Evolutionary conservation across 2,113 vertebrate genomes (phyloP), one percentile per base, ranked within the genome.

Genomic region (Machaerirhynchus nigripectus): DNA sequence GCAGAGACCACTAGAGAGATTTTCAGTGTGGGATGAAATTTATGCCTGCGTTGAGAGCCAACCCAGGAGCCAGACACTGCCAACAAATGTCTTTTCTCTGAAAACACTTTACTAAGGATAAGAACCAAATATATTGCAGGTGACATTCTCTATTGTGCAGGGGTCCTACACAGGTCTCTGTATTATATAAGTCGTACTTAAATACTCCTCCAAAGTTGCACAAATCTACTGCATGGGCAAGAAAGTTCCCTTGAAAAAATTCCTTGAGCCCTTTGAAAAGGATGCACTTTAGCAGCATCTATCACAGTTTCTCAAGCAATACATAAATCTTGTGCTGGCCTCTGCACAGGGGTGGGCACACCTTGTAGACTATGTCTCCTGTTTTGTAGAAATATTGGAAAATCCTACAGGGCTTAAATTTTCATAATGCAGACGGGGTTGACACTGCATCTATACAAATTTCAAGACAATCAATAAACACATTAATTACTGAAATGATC

Each of bases 91-190:
- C 91, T 91, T 90, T 40, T 39, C 33, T 90, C 79, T 74, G 67
- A 76, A 87, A 93, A 95, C 15, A 84, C 75, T 91, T 93, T 68
- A 88, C 60, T 70, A 77, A 93, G 80, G 47, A 64, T 55, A 39
- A 65, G 42, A 85, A 85, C 47, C 26, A 90, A 95, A 97, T 96
- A 96, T 94, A 95, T 81, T 89, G 78, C 89, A 85, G 74, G 91
- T 94, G 91, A 96, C 86, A 85, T 60, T 88, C 79, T 95, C 68
- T 27, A 4, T 27, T 67, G 83, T 78, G 52, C 76, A 96, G 44
- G 68, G 85, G 85, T 95, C 84, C 86, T 77, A 83, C 83, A 91
- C 95, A 96, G 95, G 92, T 94, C 93, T 96, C 85, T 23, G n/a
- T 59, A 67, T 86, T 84, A 88, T 75, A 5, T 23, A 88, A 95